Conservation (phyloP, 2,113 vertebrate genomes). For the Picathartes gymnocephalus region DNA sequence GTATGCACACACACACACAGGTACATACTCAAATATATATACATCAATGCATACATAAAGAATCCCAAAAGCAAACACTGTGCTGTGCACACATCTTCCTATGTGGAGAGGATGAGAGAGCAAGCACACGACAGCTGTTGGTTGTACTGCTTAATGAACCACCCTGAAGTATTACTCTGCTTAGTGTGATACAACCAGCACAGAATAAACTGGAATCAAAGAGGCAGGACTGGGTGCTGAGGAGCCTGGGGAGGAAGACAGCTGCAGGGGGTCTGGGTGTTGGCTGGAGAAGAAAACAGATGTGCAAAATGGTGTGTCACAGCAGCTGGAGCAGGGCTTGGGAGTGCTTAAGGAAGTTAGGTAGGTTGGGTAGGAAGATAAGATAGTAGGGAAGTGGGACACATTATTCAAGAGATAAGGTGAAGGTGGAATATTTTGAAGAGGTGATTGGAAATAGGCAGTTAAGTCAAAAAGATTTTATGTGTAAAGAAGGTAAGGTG, state of each 20-base stretch:
- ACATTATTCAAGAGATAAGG: background rate
- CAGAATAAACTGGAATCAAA: background rate
- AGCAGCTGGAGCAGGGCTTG: background rate
- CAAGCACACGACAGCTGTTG: background rate
- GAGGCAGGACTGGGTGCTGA: background rate
- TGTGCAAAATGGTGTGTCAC: background rate
- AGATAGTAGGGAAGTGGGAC: background rate
- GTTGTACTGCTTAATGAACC: background rate
- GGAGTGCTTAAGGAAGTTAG: background rate
- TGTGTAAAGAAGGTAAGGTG: background rate
- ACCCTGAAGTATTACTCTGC: background rate
- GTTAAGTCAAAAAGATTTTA: background rate
- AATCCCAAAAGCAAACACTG: background rate
- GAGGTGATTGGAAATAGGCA: background rate
- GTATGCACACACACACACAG: background rate
- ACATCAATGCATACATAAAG: background rate
- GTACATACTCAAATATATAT: background rate
- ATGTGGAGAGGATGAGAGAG: background rate
- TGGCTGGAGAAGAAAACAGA: background rate
- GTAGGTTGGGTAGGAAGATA: background rate
- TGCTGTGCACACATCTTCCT: background rate
- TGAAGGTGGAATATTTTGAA: background rate
- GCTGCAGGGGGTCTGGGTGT: accelerated
- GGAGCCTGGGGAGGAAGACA: background rate
- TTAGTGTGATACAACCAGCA: background rate